Evolutionary conservation across 2,797 vertebrate genomes (phyloP).

Genomic region (Tapera naevia): DNA sequence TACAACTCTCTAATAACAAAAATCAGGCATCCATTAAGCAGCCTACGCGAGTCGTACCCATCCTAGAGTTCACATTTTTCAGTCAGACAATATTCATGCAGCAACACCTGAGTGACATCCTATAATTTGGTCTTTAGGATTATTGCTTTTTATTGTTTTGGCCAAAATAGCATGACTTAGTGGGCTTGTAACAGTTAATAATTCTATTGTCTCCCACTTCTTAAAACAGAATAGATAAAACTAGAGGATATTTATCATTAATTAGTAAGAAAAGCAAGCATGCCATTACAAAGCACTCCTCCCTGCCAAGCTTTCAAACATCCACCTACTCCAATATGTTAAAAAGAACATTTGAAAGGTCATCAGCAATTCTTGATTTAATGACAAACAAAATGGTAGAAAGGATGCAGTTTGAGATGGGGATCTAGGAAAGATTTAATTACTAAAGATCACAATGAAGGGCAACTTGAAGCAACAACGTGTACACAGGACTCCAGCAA

Average conservation of each 20-base stretch:
- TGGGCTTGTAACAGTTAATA: neutral
- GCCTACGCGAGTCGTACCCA: fast-evolving
- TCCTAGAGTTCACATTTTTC: neutral
- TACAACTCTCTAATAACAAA: neutral
- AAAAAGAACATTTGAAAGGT: conserved; percentile 57
- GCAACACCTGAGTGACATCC: neutral
- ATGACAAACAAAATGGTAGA: neutral
- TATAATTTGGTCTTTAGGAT: neutral
- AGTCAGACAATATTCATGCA: neutral
- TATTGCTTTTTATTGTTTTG: neutral
- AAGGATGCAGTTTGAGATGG: neutral
- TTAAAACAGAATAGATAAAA: neutral
- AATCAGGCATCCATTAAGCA: neutral
- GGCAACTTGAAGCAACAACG: neutral
- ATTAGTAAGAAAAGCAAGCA: conserved; percentile 7
- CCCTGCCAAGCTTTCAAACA: neutral
- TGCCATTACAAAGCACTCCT: neutral
- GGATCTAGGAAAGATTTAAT: neutral
- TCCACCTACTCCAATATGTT: conserved; percentile 65
- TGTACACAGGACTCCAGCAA: neutral
- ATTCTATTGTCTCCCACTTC: neutral
- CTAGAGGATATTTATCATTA: neutral
- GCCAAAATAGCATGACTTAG: neutral
- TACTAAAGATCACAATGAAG: neutral
- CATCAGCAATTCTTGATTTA: neutral